These are phyloP conservation scores for Tinea trinotella DNA, from an alignment of 2,888 invertebrate species.

Conservation along the genomic window DNA sequence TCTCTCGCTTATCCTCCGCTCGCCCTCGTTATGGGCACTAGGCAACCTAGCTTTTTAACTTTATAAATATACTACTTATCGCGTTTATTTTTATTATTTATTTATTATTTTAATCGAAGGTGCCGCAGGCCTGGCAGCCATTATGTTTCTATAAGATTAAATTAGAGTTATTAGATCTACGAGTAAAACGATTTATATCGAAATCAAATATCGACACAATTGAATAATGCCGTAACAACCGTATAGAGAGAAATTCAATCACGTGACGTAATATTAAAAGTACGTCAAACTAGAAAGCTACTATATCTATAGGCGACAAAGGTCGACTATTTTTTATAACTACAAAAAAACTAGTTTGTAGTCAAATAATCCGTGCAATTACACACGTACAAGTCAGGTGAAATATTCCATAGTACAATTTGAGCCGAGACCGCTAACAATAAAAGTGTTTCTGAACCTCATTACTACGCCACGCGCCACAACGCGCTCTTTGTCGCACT, in stretches of 20 bases:
- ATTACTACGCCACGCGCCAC: constrained; percentile 43
- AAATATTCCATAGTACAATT: constrained; percentile 60
- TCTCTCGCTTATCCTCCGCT: too few relatives aligned
- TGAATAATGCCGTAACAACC: neutral
- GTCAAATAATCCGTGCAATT: constrained; percentile 64
- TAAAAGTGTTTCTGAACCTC: constrained; percentile 45
- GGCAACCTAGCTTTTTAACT: too few relatives aligned
- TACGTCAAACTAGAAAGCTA: constrained; percentile 9
- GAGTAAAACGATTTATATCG: too few relatives aligned
- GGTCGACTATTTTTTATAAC: constrained; percentile 1
- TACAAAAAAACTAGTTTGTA: neutral
- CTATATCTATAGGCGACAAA: constrained; percentile 7
- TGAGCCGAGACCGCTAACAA: constrained; percentile 42
- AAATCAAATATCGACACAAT: neutral
- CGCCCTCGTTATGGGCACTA: too few relatives aligned
- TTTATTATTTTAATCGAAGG: too few relatives aligned
- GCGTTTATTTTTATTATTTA: too few relatives aligned
- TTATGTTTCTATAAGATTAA: too few relatives aligned
- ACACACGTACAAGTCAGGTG: constrained; percentile 62
- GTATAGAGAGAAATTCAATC: constrained; percentile 13
- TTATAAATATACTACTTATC: too few relatives aligned
- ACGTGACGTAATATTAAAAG: constrained; percentile 13
- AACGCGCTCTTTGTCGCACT: constrained; percentile 37
- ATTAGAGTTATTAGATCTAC: too few relatives aligned
- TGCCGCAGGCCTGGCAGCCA: too few relatives aligned